Evolutionary conservation across 1,140 invertebrate genomes (phyloP).

Genomic region (Amyelois transitella): DNA sequence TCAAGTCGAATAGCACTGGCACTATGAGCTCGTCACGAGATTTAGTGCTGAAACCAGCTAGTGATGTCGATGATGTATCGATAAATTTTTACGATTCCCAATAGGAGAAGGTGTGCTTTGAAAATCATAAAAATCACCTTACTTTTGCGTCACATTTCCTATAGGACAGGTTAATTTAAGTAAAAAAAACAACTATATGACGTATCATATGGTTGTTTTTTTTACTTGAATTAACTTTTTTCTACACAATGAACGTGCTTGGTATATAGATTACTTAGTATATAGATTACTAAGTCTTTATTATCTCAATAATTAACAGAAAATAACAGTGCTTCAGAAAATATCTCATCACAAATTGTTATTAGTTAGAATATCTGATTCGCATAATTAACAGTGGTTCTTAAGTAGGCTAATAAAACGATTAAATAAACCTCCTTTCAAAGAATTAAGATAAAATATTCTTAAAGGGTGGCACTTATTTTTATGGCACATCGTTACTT

Average conservation of each 20-base stretch:
- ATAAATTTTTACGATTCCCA: not conserved
- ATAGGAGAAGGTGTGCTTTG: too few species aligned
- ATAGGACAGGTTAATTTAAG: not conserved
- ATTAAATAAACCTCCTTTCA: not conserved
- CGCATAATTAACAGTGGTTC: not conserved
- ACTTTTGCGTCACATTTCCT: not conserved
- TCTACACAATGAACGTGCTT: too few species aligned
- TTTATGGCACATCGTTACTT: not conserved
- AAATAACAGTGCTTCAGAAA: not conserved
- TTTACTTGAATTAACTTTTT: too few species aligned
- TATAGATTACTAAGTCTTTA: too few species aligned
- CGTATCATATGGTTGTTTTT: too few species aligned
- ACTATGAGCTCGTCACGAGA: not conserved
- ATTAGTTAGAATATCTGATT: not conserved
- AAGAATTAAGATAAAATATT: not conserved
- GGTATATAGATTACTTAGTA: too few species aligned
- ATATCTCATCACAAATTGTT: not conserved
- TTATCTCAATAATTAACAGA: not conserved
- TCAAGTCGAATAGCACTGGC: slow-evolving; percentile 10
- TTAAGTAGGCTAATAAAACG: not conserved
- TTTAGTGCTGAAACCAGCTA: not conserved
- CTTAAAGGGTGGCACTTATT: not conserved
- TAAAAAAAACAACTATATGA: not conserved
- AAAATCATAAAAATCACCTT: not conserved
- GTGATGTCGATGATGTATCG: not conserved